Evolutionary conservation across 1,140 invertebrate species (phyloP).

Genomic region (Cotesia glomerata): DNA sequence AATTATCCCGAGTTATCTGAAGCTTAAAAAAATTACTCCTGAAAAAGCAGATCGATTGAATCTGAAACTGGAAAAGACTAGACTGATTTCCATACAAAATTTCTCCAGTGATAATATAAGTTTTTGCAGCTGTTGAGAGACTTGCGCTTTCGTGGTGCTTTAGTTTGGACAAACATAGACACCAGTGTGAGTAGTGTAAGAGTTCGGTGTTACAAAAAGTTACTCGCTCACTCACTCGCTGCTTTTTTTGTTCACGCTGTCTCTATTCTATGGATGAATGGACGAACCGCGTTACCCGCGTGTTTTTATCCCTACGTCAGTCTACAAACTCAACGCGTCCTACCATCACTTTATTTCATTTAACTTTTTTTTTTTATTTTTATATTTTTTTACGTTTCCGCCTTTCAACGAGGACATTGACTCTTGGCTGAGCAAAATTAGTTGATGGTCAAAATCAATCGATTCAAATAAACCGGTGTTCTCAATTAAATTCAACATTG

Average conservation of each 20-base stretch:
- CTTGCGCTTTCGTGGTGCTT: neutral
- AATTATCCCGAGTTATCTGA: neutral
- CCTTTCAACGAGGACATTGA: neutral
- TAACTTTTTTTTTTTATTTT: neutral
- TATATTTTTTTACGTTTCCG: neutral
- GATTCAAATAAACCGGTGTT: neutral
- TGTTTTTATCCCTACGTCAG: neutral
- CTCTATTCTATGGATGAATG: neutral
- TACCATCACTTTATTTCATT: too few species aligned
- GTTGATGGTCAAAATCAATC: neutral
- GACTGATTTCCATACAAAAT: neutral
- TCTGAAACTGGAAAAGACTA: neutral
- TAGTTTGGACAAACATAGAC: neutral
- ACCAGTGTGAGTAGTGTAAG: neutral
- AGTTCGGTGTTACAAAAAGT: slow-evolving; percentile 1
- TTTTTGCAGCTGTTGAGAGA: neutral
- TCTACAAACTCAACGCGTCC: neutral
- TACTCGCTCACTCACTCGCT: too few species aligned
- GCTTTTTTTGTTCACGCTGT: too few species aligned
- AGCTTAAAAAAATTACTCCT: neutral
- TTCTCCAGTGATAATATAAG: neutral
- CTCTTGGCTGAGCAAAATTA: neutral
- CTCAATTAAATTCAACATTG: too few species aligned
- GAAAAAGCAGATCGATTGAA: neutral
- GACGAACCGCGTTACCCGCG: neutral